Base-by-base conservation (phyloP, 2,113 vertebrate genomes). In the Lonchura striata region DNA sequence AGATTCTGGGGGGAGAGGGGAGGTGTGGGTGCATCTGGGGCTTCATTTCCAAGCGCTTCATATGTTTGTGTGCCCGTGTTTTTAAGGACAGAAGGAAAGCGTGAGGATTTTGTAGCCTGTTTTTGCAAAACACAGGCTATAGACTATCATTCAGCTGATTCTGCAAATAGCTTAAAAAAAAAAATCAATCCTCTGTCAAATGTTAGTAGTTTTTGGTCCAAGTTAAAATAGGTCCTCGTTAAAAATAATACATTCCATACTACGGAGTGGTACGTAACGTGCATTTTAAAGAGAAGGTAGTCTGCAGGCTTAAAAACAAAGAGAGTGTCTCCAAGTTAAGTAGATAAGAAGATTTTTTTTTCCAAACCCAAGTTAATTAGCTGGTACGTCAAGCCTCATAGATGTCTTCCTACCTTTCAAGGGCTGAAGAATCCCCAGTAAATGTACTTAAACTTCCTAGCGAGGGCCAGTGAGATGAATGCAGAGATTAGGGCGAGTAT, bases 361-460 rank as follows among this genome's bases (percentile, higher is more conserved):
- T 92, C 94, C 91, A 96, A 94, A 80, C 91, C 97, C 88, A 79
- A 94, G 91, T 96, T 97, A 93, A 96, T 97, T 95, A 96, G 92
- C 92, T 86, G 63, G 90, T 72, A 95, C 85, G 90, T 95, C 94
- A 97, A 95, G 95, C 94, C 94, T 95, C 95, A 94, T 95, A 90
- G 89, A 95, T 79, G 86, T 96, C 88, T 97, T 90, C 87, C 66
- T 86, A 95, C 85, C 94, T 96, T 95, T 95, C 95, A 84, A 84
- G 95, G 84, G 91, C 93, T 95, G 76, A 81, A 95, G 93, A 96
- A 93, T 93, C 83, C 92, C 93, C 76, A 63, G 92, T 91, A 97
- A 97, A 95, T 94, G 96, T 95, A 95, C 97, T 97, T 97, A 97
- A 96, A 96, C 96, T 95, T 97, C 96, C 94, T 95, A 95, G 95